Base-by-base conservation (phyloP, 2,888 invertebrate genomes). In the Mylabris sibirica region DNA sequence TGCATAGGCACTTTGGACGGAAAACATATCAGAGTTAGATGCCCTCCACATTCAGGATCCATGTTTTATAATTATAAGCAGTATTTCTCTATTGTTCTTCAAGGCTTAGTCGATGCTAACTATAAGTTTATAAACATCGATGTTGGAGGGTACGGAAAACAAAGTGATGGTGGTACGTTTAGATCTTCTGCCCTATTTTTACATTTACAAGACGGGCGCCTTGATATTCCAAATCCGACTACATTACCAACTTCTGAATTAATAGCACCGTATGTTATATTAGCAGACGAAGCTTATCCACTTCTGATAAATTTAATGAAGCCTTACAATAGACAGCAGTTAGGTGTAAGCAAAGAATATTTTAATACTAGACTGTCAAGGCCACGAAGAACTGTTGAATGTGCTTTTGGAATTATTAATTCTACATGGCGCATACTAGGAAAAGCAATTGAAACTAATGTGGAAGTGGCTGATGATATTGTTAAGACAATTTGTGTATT, bases 301-400 rank as follows among this genome's bases (percentile, higher is more conserved):
- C 11, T 38, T 8, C 11, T 38, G 38, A 8, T 1, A 2, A 11
- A 11, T 12, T 12, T 38, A 8, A 3, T 38, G 38, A 38, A 38
- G 5, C 38, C 38, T 11, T 38, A 11, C 12, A 30, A 35, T 6
- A 44, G 65, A 49, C 20, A 41, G 9, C 12, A 62, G 8, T 59
- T 71, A 64, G 17, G 11, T 30, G 35, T 34, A 2, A 57, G 63
- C 11, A 0, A 49, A 38, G 61, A 67, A 61, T 59, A 30, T 53
- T 68, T 65, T 35, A 65, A 67, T 60, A n/a, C n/a, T 12, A n/a
- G 69, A 30, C 20, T 69, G 26, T 67, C 69, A 8, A 2, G 68
- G 9, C 61, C 67, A 2, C 22, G 65, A 53, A 53, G 24, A 22
- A 53, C 53, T 3, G 80, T 79, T 92, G 63, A 63, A 63, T 63